A percentile compares a stretch with the other conserved stretches of the same genome.
Conservation (phyloP, 1,140 invertebrate genomes). For the Cydia splendana region DNA sequence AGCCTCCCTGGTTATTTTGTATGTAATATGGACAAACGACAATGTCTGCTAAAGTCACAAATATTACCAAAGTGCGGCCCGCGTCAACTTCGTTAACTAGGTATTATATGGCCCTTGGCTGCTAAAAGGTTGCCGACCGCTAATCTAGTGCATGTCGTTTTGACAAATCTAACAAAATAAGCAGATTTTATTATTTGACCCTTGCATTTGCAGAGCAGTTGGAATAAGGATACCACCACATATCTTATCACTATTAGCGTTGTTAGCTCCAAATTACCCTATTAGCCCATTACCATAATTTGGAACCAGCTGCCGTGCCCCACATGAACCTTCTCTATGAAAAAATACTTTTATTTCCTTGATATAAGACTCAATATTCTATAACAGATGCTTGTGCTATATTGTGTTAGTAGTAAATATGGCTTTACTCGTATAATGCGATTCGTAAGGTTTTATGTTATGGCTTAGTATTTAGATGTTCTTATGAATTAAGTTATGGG, state of each 20-base stretch:
- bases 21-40: too few relatives aligned
- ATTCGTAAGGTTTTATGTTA: too few relatives aligned
- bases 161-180: background rate
- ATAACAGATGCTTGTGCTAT: background rate
- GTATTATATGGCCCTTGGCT: too few relatives aligned
- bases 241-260: constrained; percentile 17
- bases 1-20: too few relatives aligned
- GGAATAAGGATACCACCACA: background rate
- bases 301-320: constrained; percentile 44
- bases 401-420: background rate
- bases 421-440: too few relatives aligned
- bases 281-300: constrained; percentile 55
- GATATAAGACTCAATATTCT: background rate
- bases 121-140: too few relatives aligned
- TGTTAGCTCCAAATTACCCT: constrained; percentile 44
- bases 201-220: background rate
- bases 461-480: too few relatives aligned
- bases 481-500: too few relatives aligned
- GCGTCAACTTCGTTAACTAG: too few relatives aligned
- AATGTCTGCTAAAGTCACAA: too few relatives aligned
- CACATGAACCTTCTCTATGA: background rate
- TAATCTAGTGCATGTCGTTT: background rate
- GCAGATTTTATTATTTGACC: background rate
- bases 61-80: too few relatives aligned
- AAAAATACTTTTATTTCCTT: background rate